phyloP scores from a whole-genome alignment of 2,888 invertebrate species.

The Callinectes sapidus region DNA sequence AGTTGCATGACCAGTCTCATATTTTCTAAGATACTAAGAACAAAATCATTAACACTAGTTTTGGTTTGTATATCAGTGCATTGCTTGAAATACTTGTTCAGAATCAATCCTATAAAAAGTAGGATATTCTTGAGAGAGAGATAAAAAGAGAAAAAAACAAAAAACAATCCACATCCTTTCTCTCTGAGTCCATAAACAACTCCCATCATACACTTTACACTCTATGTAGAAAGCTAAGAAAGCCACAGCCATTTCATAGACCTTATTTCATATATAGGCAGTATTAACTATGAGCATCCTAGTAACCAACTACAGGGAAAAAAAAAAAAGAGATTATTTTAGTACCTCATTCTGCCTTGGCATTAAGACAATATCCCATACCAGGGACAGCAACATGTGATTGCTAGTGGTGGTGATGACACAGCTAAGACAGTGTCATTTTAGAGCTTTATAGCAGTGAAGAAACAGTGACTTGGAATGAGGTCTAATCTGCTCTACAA shows the following conservation, averaged over 20 bases:
- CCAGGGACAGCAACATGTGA: not conserved
- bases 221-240: not conserved
- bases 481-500: not conserved
- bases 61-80: not conserved
- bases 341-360: not conserved
- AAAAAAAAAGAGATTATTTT: not conserved
- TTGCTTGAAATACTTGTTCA: not conserved
- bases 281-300: not conserved
- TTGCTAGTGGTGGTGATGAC: not conserved
- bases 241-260: slow-evolving; percentile 21
- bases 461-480: not conserved
- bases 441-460: not conserved
- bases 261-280: slow-evolving; percentile 25
- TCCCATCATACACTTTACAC: not conserved
- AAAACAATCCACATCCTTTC: not conserved
- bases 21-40: not conserved
- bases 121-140: not conserved
- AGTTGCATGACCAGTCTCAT: not conserved
- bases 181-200: not conserved
- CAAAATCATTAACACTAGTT: not conserved
- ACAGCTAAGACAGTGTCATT: not conserved
- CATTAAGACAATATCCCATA: not conserved
- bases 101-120: not conserved
- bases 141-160: not conserved
- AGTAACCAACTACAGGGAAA: not conserved